phyloP scores from a whole-genome alignment of 1,140 invertebrate species.

The Trinorchestia longiramus region DNA sequence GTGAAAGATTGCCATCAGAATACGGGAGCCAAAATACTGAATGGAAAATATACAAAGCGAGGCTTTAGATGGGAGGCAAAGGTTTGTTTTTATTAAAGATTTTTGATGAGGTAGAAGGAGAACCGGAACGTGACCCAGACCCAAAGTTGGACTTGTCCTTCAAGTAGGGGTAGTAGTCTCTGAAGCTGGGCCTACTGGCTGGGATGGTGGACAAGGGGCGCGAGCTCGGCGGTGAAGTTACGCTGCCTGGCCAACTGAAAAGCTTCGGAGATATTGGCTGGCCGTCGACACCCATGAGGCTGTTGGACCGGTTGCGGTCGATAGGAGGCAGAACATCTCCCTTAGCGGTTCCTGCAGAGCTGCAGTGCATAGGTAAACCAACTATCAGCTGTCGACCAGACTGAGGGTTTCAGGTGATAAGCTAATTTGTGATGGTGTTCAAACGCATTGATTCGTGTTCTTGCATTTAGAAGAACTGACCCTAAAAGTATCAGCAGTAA shows the following conservation, averaged over 20 bases:
- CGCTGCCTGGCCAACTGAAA: slow-evolving; percentile 23
- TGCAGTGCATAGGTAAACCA: not conserved
- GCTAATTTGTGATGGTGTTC: not conserved
- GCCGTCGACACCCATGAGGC: slow-evolving; percentile 33
- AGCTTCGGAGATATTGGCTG: slow-evolving; percentile 44
- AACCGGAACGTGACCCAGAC: slow-evolving; percentile 33
- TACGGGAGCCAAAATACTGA: not conserved
- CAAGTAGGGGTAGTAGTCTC: slow-evolving; percentile 41
- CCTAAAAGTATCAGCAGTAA: not conserved
- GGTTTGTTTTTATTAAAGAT: slow-evolving; percentile 40
- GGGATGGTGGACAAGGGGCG: slow-evolving; percentile 7
- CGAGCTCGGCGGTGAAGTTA: not conserved
- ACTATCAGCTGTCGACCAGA: not conserved
- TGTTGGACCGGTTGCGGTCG: slow-evolving; percentile 34
- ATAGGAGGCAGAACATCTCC: slow-evolving; percentile 18
- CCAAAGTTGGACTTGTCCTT: not conserved
- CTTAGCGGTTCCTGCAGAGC: slow-evolving; percentile 18
- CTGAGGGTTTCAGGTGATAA: not conserved
- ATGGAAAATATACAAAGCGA: not conserved
- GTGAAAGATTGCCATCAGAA: not conserved
- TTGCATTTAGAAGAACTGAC: not conserved
- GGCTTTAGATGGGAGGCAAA: slow-evolving; percentile 17
- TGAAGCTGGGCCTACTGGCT: not conserved
- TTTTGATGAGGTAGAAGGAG: not conserved
- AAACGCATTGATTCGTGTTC: not conserved